Conservation (phyloP, 2,113 vertebrate genomes). For the Nipponia nippon region DNA sequence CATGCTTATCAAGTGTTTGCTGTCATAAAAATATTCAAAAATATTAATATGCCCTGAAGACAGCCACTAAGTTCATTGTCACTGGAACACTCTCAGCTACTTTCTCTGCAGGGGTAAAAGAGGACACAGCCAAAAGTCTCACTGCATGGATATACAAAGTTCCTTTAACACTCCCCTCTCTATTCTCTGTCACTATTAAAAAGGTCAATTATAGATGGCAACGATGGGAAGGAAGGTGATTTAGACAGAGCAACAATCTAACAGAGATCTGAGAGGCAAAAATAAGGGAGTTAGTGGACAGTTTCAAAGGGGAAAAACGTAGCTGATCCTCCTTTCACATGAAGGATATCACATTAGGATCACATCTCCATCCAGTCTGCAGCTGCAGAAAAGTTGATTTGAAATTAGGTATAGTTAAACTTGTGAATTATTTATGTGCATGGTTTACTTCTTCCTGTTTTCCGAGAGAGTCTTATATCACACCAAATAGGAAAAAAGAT, state of each 20-base stretch:
- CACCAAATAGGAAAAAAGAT: neutral
- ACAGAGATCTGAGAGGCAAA: neutral
- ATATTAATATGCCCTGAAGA: neutral
- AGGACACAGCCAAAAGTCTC: neutral
- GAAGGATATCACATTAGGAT: neutral
- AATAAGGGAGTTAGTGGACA: neutral
- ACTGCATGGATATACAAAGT: rapidly evolving
- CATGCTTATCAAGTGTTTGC: neutral
- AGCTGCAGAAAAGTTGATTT: neutral
- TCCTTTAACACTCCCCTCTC: neutral
- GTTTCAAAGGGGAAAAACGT: neutral
- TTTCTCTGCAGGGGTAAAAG: neutral
- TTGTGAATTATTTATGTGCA: neutral
- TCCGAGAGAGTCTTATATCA: neutral
- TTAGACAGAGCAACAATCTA: neutral
- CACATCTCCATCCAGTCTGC: neutral
- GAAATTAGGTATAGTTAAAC: neutral
- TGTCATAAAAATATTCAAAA: neutral
- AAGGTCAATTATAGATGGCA: neutral
- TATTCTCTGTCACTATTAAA: neutral
- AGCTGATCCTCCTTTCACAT: neutral
- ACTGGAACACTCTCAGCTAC: neutral
- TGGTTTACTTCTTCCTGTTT: neutral
- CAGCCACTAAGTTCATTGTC: neutral
- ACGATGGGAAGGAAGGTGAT: neutral